Conservation (phyloP, 1,140 invertebrate species). For the Drosophila rhopaloa region DNA sequence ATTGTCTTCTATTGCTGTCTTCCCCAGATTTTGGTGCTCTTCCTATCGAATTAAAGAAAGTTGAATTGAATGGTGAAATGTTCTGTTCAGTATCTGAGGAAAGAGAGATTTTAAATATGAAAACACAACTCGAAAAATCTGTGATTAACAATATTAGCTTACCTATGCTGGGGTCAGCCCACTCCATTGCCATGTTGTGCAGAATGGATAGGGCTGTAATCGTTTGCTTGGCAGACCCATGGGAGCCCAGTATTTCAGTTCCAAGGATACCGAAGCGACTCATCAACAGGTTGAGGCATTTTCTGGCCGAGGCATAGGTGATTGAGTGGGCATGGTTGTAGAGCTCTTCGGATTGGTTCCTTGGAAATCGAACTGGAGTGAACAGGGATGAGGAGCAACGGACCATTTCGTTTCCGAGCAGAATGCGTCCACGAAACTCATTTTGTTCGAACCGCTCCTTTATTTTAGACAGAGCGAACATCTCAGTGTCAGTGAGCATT, state of each 20-base stretch:
- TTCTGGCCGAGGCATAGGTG: constrained; percentile 64
- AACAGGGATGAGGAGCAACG: constrained; percentile 58
- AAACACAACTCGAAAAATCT: not conserved
- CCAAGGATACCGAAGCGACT: constrained; percentile 63
- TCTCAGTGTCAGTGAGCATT: constrained; percentile 35
- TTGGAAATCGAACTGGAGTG: constrained; percentile 61
- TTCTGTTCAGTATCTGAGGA: constrained; percentile 41
- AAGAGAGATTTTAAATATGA: not conserved
- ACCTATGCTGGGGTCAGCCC: constrained; percentile 65
- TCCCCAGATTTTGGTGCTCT: constrained; percentile 26
- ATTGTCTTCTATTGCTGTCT: constrained; percentile 57
- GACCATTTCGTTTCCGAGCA: constrained; percentile 63
- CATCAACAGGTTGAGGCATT: constrained; percentile 56
- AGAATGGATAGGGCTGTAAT: constrained; percentile 70
- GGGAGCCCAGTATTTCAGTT: constrained; percentile 52
- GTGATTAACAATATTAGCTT: not conserved
- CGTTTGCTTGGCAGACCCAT: constrained; percentile 58
- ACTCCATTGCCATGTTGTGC: constrained; percentile 80
- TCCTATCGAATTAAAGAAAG: constrained; percentile 21
- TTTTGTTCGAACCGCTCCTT: constrained; percentile 78
- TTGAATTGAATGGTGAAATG: constrained; percentile 39
- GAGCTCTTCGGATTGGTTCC: constrained; percentile 54
- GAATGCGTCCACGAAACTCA: constrained; percentile 73
- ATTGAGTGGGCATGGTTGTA: constrained; percentile 64
- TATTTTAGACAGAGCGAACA: constrained; percentile 65